These are phyloP conservation scores for Zaprionus lineosus DNA, from an alignment of 2,888 invertebrate species.

Conservation along the genomic window DNA sequence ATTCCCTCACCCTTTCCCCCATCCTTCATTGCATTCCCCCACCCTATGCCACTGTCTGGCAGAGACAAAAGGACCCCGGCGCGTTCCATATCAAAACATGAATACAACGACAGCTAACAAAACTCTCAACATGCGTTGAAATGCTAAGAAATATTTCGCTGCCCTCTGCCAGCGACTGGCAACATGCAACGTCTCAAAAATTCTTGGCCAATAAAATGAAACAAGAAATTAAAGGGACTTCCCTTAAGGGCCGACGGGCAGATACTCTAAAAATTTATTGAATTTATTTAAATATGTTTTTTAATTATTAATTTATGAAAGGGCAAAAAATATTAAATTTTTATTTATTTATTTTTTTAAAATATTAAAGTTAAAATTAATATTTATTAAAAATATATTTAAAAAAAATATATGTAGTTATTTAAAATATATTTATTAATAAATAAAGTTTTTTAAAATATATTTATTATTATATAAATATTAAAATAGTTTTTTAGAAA, in stretches of 20 bases:
- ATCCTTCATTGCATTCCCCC: conserved; percentile 42
- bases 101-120: conserved; percentile 80
- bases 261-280: neutral
- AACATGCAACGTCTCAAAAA: conserved; percentile 42
- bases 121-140: conserved; percentile 78
- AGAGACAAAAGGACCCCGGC: conserved; percentile 77
- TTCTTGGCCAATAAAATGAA: conserved; percentile 35
- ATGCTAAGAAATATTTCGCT: conserved; percentile 68
- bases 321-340: too few species aligned
- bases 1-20: conserved; percentile 55
- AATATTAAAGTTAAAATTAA: neutral
- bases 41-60: conserved; percentile 32
- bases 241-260: too few species aligned
- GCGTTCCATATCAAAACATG: conserved; percentile 81
- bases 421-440: neutral
- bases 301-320: too few species aligned
- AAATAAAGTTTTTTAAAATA: neutral
- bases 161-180: conserved; percentile 26
- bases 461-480: neutral
- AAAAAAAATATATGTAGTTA: neutral
- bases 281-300: neutral
- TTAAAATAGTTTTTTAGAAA: too few species aligned
- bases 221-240: too few species aligned
- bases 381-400: neutral
- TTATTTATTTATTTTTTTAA: too few species aligned